Base-by-base conservation (phyloP, 2,797 vertebrate genomes). In the Oophaga sylvatica region DNA sequence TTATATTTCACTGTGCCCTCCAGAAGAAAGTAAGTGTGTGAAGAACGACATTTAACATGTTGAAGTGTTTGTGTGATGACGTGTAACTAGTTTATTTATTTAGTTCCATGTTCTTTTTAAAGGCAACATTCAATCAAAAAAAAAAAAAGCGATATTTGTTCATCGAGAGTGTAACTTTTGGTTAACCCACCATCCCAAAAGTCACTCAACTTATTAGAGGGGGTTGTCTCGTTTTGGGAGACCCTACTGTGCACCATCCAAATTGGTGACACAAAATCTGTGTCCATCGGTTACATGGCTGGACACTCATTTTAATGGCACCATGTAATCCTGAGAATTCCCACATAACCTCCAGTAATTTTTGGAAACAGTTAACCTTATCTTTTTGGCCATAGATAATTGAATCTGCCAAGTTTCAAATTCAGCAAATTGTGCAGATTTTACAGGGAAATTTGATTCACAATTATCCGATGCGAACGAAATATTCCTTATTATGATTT, bases 1-100 rank as follows among this genome's bases (percentile, higher is more conserved):
- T 99, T 94, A 97, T 98, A 95, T 99, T 99, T 92, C 97, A 99
- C 91, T 99, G 98, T 92, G 96, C 97, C 79, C 97, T 99, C 88
- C 98, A 98, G 94, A 99, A 99, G 94, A 99, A 99, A 94, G 98
- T 99, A 94, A 96, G 97, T 95, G 5, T 20, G 16, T 7, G 19
- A 56, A 35, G 29, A 26, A 4, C n/a, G 35, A 59, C 60, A 81
- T 53, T 26, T 26, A 67, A 67, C 35, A 48, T 26, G 45, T 48
- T 26, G 62, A 67, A 65, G 19, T 48, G 5, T 77, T 11, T 77
- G 45, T 77, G 4, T 75, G 41, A 5, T 10, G 48, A 75, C 29
- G 3, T 70, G 29, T 35, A 16, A 22, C 41, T 10, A 5, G 4
- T 76, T n/a, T 22, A 56, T 13, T 71, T 77, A n/a, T 75, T 20